Conservation (phyloP, 2,888 invertebrate genomes). For the Polydrusus tereticollis region DNA sequence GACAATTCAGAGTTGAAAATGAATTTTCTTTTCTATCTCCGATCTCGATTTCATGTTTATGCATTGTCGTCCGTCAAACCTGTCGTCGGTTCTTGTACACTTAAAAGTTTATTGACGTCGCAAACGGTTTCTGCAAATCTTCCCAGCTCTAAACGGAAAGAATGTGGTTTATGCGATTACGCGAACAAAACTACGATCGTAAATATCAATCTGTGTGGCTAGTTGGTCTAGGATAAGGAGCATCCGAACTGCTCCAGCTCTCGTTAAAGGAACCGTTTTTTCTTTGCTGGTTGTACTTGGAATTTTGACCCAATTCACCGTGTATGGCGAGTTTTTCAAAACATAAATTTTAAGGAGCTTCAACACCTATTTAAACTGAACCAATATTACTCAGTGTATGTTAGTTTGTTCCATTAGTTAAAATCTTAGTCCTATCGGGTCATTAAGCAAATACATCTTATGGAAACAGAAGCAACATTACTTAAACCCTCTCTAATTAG, state of each 20-base stretch:
- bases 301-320: not conserved
- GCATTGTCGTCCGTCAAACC: conserved; percentile 35
- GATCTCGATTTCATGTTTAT: conserved; percentile 34
- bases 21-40: conserved; percentile 31
- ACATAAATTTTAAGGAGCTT: no score
- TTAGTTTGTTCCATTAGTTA: no score
- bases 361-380: no score
- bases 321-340: no score
- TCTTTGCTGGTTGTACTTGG: not conserved
- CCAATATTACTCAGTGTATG: no score
- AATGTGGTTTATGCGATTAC: conserved; percentile 28
- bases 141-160: conserved; percentile 18
- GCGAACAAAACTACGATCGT: conserved; percentile 12
- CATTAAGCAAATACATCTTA: no score
- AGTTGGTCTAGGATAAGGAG: not conserved
- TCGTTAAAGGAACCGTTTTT: not conserved
- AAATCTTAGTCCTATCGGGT: no score
- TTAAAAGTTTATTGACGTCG: conserved; percentile 42
- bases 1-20: conserved; percentile 28
- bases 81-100: conserved; percentile 41
- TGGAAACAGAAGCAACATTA: no score
- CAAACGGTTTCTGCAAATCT: conserved; percentile 24
- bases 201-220: conserved; percentile 18
- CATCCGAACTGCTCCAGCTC: not conserved
- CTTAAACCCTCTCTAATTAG: conserved; percentile 1